These are phyloP conservation scores for Smutsia temminckii DNA, from an alignment of 2,797 vertebrate genomes.

Conservation along the genomic window DNA sequence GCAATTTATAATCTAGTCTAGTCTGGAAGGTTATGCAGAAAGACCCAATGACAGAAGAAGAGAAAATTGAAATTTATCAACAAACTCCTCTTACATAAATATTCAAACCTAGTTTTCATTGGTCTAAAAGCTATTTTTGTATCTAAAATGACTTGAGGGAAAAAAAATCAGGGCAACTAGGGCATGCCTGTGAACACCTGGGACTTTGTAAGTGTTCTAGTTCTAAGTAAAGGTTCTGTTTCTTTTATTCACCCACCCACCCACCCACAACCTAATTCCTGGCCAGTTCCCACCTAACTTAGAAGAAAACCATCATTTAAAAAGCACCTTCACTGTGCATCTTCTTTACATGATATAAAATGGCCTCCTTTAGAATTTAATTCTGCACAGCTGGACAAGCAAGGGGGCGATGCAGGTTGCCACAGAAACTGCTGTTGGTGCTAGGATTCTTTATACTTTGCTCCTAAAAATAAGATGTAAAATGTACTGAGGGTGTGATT, in stretches of 20 bases:
- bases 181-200: constrained; percentile 54
- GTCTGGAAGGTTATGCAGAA: neutral
- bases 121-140: constrained; percentile 74
- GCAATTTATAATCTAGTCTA: neutral
- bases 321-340: constrained; percentile 37
- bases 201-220: constrained; percentile 59
- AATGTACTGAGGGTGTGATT: constrained; percentile 79
- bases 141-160: constrained; percentile 29
- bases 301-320: constrained; percentile 58
- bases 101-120: constrained; percentile 75
- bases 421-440: constrained; percentile 78
- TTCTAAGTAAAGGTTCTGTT: constrained; percentile 70
- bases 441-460: constrained; percentile 77
- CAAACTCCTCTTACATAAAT: constrained; percentile 59
- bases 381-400: constrained; percentile 76
- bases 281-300: constrained; percentile 45
- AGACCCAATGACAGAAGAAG: neutral
- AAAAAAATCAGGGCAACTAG: constrained; percentile 72
- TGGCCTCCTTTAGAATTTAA: constrained; percentile 67
- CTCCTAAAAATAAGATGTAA: constrained; percentile 81
- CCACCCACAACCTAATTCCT: constrained; percentile 60
- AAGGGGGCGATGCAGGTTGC: constrained; percentile 67
- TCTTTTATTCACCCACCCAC: constrained; percentile 17
- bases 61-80: neutral
- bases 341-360: constrained; percentile 69